Evolutionary conservation across 2,797 vertebrate species (phyloP).

Genomic region (Oryzias sinensis): DNA sequence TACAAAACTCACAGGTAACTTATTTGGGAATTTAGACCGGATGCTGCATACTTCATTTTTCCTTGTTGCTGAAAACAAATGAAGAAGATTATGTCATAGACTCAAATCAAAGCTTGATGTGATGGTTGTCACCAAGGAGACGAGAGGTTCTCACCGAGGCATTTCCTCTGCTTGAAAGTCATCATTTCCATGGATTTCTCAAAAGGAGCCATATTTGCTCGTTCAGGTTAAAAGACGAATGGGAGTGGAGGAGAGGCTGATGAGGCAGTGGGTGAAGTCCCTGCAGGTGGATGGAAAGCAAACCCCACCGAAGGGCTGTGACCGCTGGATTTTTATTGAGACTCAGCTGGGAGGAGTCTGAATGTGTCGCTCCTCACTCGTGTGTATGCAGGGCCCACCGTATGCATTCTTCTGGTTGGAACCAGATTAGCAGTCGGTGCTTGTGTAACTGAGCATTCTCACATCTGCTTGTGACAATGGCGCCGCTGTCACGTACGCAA

Average conservation of each 20-base stretch:
- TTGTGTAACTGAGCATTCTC: conserved; percentile 57
- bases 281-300: conserved; percentile 63
- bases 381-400: conserved; percentile 9
- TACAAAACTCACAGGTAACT: conserved; percentile 76
- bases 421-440: conserved; percentile 60
- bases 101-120: too few species aligned
- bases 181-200: conserved; percentile 81
- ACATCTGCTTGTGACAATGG: conserved; percentile 52
- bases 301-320: conserved; percentile 47
- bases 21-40: conserved; percentile 82
- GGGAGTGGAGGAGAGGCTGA: conserved; percentile 30
- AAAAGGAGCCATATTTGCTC: conserved; percentile 77
- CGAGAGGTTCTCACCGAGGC: conserved; percentile 68
- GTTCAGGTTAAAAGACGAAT: conserved; percentile 30
- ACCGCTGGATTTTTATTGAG: conserved; percentile 62
- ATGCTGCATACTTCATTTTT: conserved; percentile 82
- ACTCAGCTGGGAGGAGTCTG: conserved; percentile 52
- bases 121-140: background rate
- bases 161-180: conserved; percentile 83
- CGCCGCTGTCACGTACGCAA: conserved; percentile 42
- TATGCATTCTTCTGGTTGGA: conserved; percentile 22
- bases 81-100: background rate
- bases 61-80: conserved; percentile 73
- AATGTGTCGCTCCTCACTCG: conserved; percentile 28
- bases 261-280: conserved; percentile 61